Conservation (phyloP, 2,113 vertebrate genomes). For the Xenotilapia longispinis region DNA sequence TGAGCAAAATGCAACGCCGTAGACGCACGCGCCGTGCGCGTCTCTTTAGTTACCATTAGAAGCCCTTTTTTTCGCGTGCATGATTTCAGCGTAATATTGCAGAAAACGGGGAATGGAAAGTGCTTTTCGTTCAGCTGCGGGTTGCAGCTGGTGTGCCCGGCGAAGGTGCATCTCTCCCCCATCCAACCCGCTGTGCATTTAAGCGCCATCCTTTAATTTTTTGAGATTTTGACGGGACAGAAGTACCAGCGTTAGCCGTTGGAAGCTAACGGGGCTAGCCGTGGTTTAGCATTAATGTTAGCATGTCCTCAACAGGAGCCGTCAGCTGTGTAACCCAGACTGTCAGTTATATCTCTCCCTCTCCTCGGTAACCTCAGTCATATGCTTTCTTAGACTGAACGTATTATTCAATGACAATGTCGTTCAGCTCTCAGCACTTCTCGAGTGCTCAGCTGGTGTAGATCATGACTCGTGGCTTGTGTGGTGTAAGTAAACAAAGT, state of each 20-base stretch:
- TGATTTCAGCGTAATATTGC: slow-evolving; percentile 2
- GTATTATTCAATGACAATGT: neutral
- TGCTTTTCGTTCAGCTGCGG: neutral
- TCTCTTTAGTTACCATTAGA: slow-evolving; percentile 27
- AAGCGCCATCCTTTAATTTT: neutral
- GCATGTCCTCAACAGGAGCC: slow-evolving; percentile 22
- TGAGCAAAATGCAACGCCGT: neutral
- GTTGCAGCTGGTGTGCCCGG: neutral
- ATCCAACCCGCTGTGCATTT: neutral
- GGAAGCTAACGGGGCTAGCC: slow-evolving; percentile 47
- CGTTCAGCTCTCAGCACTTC: neutral
- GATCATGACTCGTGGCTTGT: neutral
- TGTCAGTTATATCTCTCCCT: neutral
- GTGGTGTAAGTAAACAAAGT: slow-evolving; percentile 49
- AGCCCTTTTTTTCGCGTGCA: slow-evolving; percentile 33
- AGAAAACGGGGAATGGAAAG: neutral
- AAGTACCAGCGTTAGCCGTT: slow-evolving; percentile 30
- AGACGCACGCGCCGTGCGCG: slow-evolving; percentile 49
- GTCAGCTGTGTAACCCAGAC: neutral
- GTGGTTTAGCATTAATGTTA: slow-evolving; percentile 34
- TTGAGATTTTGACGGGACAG: slow-evolving; percentile 14
- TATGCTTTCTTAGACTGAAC: neutral
- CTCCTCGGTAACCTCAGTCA: neutral
- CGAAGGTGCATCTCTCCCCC: neutral
- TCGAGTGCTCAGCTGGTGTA: neutral